Conservation (phyloP, 2,797 vertebrate species). For the Hippopotamyrus pictus region DNA sequence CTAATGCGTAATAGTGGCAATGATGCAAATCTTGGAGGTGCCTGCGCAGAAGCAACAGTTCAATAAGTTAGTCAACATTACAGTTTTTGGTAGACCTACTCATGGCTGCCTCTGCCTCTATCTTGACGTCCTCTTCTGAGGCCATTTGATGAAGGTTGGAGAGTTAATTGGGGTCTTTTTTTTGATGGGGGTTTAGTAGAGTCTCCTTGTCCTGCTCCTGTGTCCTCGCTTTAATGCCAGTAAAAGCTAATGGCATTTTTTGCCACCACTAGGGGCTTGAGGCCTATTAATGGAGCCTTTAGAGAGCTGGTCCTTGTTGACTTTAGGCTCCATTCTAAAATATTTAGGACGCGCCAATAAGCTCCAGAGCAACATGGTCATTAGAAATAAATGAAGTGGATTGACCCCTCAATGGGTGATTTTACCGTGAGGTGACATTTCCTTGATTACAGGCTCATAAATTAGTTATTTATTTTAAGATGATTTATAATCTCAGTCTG, state of each 20-base stretch:
- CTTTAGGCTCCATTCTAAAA: slow-evolving; percentile 27
- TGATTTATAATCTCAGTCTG: background rate
- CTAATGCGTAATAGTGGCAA: background rate
- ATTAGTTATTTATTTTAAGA: background rate
- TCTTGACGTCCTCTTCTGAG: background rate
- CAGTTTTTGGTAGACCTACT: background rate
- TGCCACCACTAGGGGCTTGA: background rate
- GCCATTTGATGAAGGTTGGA: background rate
- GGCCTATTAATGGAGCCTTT: background rate
- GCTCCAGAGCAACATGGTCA: background rate
- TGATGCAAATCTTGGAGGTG: background rate
- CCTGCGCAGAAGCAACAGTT: background rate
- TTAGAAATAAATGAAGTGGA: background rate
- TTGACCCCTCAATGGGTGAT: background rate
- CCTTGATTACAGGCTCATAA: background rate
- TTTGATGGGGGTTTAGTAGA: background rate
- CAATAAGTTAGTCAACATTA: background rate
- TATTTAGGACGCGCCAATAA: background rate
- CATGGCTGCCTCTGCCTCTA: background rate
- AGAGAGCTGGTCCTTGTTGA: slow-evolving; percentile 34
- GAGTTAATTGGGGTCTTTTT: background rate
- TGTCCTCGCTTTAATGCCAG: background rate
- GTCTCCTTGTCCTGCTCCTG: background rate
- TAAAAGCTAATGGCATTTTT: background rate
- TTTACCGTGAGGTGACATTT: background rate